A percentile compares a stretch with the other conserved stretches of the same genome.
phyloP scores from a whole-genome alignment of 92 coral and sea anemone species.

The Phenganax subtilis region DNA sequence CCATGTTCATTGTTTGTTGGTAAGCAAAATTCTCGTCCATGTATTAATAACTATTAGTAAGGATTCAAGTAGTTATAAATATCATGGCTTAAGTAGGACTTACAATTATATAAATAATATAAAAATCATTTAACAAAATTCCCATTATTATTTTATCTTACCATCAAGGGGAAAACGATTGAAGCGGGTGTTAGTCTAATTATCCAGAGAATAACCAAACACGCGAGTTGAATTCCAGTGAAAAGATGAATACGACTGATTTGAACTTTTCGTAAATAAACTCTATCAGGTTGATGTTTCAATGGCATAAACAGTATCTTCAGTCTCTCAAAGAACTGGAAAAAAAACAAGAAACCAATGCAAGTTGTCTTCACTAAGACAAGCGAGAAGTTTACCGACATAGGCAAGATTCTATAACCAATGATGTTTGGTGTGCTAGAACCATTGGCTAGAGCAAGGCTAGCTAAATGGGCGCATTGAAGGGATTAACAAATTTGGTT shows the following conservation, averaged over 20 bases:
- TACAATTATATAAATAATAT: neutral
- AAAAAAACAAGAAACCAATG: constrained; percentile 11
- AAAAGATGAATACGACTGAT: constrained; percentile 77
- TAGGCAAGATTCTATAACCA: too few relatives aligned
- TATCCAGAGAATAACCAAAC: constrained; percentile 76
- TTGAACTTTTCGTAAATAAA: constrained; percentile 81
- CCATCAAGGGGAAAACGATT: constrained; percentile 87
- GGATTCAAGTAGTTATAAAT: too few relatives aligned
- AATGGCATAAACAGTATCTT: constrained; percentile 90
- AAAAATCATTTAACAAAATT: neutral
- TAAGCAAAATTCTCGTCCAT: too few relatives aligned
- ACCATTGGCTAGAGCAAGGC: too few relatives aligned
- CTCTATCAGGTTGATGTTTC: constrained; percentile 93
- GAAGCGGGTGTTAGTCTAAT: constrained; percentile 85
- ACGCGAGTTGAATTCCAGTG: constrained; percentile 68
- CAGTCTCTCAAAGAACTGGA: constrained; percentile 79
- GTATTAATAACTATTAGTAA: too few relatives aligned
- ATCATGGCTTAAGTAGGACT: too few relatives aligned
- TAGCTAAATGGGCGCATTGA: too few relatives aligned
- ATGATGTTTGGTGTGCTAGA: too few relatives aligned
- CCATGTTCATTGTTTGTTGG: too few relatives aligned
- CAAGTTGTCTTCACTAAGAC: too few relatives aligned
- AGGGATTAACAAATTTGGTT: too few relatives aligned
- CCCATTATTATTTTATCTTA: constrained; percentile 19
- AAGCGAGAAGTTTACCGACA: too few relatives aligned